A percentile compares a stretch with the other conserved stretches of the same genome.
Evolutionary conservation across 2,113 vertebrate species (phyloP).

Genomic region (Clarias macrocephalus): DNA sequence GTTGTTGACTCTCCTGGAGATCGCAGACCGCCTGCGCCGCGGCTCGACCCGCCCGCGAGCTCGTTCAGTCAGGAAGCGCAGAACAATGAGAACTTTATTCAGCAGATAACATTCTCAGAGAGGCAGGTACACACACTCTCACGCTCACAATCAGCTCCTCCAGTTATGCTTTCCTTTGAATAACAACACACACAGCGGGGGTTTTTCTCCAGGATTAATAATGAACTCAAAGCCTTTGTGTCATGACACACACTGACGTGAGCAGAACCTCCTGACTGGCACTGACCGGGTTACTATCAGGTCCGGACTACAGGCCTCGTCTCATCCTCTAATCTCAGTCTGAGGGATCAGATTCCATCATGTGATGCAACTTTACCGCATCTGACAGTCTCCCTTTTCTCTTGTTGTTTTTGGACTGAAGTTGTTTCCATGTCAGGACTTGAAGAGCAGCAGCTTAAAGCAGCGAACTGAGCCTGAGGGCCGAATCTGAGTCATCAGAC

Average conservation of each 20-base stretch:
- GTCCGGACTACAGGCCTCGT: conserved; percentile 48
- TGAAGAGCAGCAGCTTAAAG: conserved; percentile 40
- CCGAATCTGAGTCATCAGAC: background rate
- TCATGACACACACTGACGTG: conserved; percentile 23
- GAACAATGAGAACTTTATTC: conserved; percentile 73
- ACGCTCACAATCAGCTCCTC: conserved; percentile 24
- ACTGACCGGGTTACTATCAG: conserved; percentile 24
- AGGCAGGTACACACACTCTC: conserved; percentile 49
- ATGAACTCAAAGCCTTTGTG: conserved; percentile 29
- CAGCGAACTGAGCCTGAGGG: conserved; percentile 35
- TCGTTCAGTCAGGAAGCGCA: conserved; percentile 66
- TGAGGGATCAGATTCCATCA: conserved; percentile 51
- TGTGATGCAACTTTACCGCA: conserved; percentile 40
- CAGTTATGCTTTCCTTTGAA: conserved; percentile 64
- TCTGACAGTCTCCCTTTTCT: background rate
- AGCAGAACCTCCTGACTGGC: conserved; percentile 11
- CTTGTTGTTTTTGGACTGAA: conserved; percentile 8
- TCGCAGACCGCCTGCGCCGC: background rate
- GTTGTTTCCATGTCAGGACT: conserved; percentile 25
- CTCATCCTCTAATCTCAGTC: conserved; percentile 34
- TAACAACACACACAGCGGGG: background rate
- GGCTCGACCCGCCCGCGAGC: conserved; percentile 29
- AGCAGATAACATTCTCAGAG: conserved; percentile 67
- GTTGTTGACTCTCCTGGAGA: background rate
- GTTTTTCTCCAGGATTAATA: conserved; percentile 60